A percentile compares a stretch with the other conserved stretches of the same genome.
phyloP scores from a whole-genome alignment of 2,113 vertebrate species.

The Semnornis frantzii region DNA sequence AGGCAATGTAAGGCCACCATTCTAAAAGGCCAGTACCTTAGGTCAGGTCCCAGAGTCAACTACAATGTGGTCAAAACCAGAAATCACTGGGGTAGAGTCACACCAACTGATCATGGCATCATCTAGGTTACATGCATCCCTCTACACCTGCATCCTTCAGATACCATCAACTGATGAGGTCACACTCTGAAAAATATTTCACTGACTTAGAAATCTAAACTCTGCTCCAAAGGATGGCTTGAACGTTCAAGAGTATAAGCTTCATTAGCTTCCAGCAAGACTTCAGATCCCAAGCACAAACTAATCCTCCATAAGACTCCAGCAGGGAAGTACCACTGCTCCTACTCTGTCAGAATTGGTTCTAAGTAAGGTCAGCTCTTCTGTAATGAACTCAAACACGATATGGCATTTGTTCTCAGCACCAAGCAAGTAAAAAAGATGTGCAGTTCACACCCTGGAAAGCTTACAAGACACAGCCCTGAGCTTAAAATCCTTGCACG shows the following conservation, averaged over 20 bases:
- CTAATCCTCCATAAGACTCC: background rate
- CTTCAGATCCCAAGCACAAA: background rate
- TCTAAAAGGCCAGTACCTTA: background rate
- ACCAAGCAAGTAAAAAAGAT: background rate
- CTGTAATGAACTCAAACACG: rapidly evolving
- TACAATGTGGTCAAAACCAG: background rate
- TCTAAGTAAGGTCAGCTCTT: background rate
- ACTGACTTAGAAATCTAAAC: conserved; percentile 9
- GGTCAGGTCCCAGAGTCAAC: background rate
- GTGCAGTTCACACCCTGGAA: background rate
- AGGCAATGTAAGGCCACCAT: background rate
- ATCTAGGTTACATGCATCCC: background rate
- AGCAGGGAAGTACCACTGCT: background rate
- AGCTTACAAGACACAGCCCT: background rate
- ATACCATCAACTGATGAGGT: background rate
- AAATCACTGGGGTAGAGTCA: background rate
- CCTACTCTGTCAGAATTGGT: background rate
- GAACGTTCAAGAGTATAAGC: background rate
- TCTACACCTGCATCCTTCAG: background rate
- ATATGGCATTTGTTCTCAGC: background rate
- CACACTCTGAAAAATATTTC: background rate
- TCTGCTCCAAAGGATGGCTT: background rate
- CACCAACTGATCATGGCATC: background rate
- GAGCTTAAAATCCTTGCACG: background rate
- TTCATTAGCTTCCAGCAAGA: conserved; percentile 5